Base-by-base conservation (phyloP, 2,888 invertebrate genomes). In the Chouioia cunea region DNA sequence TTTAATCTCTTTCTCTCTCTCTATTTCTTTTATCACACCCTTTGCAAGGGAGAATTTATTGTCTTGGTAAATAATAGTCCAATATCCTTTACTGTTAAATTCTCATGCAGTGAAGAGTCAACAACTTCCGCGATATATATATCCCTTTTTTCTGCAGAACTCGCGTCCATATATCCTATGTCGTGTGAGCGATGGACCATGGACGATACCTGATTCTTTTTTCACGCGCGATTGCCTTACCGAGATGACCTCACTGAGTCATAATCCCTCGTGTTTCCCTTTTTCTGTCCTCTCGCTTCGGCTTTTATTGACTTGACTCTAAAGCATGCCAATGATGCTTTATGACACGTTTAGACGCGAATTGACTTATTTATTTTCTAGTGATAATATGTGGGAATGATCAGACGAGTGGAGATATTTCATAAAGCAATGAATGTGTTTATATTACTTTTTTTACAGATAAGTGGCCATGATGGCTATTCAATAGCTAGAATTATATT, bases 151-250 rank as follows among this genome's bases (percentile, higher is more conserved):
- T 56, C 56, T 56, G 20, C 3, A 52, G 46, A 46, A 57, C 36
- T n/a, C 46, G 57, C 57, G 57, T 16, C 10, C 10, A 12, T 27
- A 64, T 20, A 58, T 44, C 52, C 52, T 47, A 64, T 58, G 53
- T 3, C n/a, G 0, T n/a, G n/a, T 10, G 44, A 2, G 43, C 54
- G 27, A 48, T 65, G 57, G 59, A 70, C 70, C 59, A 47, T 65
- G 65, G 52, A 58, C 57, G 27, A 70, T 66, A 46, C 27, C 20
- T 46, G 59, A 66, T 66, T 66, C 63, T 63, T 44, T 48, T 23
- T 46, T 43, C 23, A 50, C 22, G 16, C 15, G 23, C 48, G 10
- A 15, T 23, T 52, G 59, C 46, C 53, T 66, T 66, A 66, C 53
- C 59, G 53, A 66, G 66, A 59, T 59, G 46, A n/a, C 66, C 50